These are phyloP conservation scores for Tetragonula carbonaria DNA, from an alignment of 2,888 invertebrate species.

Conservation along the genomic window DNA sequence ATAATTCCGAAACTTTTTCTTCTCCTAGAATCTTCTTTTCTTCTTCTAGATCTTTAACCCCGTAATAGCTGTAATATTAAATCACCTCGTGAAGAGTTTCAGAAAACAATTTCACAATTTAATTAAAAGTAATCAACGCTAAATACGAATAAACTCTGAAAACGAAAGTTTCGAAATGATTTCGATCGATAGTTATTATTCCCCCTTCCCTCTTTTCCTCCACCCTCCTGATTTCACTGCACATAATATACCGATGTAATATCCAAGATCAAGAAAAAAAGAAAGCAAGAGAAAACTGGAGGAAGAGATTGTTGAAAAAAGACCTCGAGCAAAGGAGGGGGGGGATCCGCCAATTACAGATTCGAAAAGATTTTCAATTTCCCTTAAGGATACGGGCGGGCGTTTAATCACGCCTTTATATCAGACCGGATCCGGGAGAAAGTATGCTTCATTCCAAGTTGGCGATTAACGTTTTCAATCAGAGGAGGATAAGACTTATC, in stretches of 20 bases:
- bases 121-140: too few species aligned
- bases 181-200: too few species aligned
- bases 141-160: too few species aligned
- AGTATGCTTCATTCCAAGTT: constrained; percentile 29
- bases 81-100: too few species aligned
- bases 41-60: too few species aligned
- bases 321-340: neutral
- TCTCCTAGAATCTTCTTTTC: too few species aligned
- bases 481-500: constrained; percentile 53
- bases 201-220: too few species aligned
- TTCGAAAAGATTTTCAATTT: constrained; percentile 22
- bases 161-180: too few species aligned
- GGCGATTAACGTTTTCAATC: constrained; percentile 53
- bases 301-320: neutral
- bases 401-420: neutral
- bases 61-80: too few species aligned
- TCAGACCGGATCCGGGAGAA: neutral
- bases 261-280: neutral
- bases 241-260: neutral
- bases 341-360: constrained; percentile 14
- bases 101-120: too few species aligned
- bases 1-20: too few species aligned
- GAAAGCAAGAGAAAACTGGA: neutral
- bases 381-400: neutral
- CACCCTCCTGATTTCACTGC: too few species aligned